Evolutionary conservation across 2,888 invertebrate species (phyloP).

Genomic region (Hirtodrosophila cameraria): DNA sequence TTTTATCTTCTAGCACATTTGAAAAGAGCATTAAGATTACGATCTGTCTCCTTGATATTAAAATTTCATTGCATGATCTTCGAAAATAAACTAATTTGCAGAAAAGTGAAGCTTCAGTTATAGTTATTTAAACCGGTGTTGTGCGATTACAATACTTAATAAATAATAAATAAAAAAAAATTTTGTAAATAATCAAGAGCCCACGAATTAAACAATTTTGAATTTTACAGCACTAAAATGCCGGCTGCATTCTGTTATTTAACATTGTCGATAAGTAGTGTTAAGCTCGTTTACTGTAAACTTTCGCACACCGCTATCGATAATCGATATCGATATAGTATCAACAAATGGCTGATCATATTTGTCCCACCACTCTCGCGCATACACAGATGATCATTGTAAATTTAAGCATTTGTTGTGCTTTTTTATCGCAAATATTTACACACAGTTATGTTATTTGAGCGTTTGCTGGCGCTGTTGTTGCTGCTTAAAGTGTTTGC

Average conservation of each 20-base stretch:
- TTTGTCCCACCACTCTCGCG: slow-evolving; percentile 41
- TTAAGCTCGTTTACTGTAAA: not conserved
- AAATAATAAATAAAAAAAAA: no score
- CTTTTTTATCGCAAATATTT: slow-evolving; percentile 28
- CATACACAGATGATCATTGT: slow-evolving; percentile 53
- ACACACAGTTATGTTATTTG: slow-evolving; percentile 47
- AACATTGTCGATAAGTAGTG: not conserved
- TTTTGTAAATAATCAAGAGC: no score
- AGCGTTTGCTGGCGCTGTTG: slow-evolving; percentile 16
- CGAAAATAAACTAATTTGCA: no score
- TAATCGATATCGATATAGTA: slow-evolving; percentile 44
- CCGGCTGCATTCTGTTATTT: not conserved
- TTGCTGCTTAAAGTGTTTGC: slow-evolving; percentile 52
- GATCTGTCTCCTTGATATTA: no score
- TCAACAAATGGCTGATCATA: slow-evolving; percentile 52
- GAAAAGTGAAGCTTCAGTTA: no score
- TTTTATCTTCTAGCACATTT: no score
- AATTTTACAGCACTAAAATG: no score
- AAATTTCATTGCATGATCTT: no score
- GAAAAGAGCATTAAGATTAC: no score
- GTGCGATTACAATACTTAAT: no score
- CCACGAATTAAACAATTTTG: no score
- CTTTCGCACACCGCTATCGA: slow-evolving; percentile 31
- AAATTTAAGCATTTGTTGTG: slow-evolving; percentile 56
- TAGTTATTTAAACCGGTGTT: no score